Evolutionary conservation across 2,888 invertebrate species (phyloP).

Genomic region (Scaptomyza reducta): DNA sequence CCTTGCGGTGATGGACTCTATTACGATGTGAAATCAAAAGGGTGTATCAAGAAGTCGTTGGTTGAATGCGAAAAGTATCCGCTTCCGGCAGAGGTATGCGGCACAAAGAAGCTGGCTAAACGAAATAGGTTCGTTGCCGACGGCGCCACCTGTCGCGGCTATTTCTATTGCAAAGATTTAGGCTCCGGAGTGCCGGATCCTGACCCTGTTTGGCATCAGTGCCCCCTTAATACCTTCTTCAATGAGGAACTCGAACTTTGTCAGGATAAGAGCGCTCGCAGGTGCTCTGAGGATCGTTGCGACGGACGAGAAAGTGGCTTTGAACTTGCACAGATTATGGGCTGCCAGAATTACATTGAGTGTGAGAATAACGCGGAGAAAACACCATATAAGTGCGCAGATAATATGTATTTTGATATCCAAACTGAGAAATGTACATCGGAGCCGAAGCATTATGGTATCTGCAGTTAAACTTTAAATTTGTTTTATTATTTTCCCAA

Average conservation of each 20-base stretch:
- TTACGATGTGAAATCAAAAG: constrained; percentile 44
- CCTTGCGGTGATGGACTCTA: constrained; percentile 59
- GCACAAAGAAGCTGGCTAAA: constrained; percentile 69
- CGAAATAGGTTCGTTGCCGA: constrained; percentile 71
- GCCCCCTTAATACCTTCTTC: constrained; percentile 64
- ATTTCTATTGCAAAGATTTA: constrained; percentile 72
- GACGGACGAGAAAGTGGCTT: constrained; percentile 53
- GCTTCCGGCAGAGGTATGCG: constrained; percentile 68
- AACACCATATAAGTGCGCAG: constrained; percentile 30
- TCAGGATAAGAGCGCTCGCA: constrained; percentile 31
- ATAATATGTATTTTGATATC: constrained; percentile 55
- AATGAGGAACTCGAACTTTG: constrained; percentile 57
- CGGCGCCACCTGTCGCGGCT: constrained; percentile 76
- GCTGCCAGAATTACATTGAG: constrained; percentile 63
- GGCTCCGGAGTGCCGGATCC: constrained; percentile 68
- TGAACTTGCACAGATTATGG: constrained; percentile 48
- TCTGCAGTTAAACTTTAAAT: constrained; percentile 13
- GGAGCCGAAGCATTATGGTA: constrained; percentile 18
- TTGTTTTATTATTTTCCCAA: too few species aligned
- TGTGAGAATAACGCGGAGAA: constrained; percentile 49
- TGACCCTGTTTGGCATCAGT: constrained; percentile 65
- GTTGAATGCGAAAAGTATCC: constrained; percentile 70
- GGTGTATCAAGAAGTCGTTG: constrained; percentile 58
- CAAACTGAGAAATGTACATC: constrained; percentile 30
- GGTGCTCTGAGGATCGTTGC: constrained; percentile 69